Evolutionary conservation across 2,888 invertebrate species (phyloP), one percentile per base, ranked within the genome.

Genomic region (Nymphalis polychloros): DNA sequence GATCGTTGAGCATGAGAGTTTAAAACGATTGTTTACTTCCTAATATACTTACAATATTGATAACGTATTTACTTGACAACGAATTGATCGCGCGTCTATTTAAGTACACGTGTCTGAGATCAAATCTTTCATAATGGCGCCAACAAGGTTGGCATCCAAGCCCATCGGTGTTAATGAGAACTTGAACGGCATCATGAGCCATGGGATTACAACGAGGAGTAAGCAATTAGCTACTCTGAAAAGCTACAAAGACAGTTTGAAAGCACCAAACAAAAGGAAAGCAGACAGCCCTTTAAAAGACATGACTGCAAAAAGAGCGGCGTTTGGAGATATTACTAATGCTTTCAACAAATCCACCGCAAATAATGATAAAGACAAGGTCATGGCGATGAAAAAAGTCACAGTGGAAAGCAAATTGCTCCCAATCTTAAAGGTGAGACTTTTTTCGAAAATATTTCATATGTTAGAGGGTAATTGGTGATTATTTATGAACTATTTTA

Each of bases 261-360:
- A 94, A 81, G 84, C 90, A 31, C 91, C 94, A 65, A 93, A 93
- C 63, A 97, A 97, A 85, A 93, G 97, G 81, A 97, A 97, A 93
- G 97, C 97, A 1, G 94, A 94, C 73, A 97, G 97, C 67, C 97
- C 97, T 6, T 81, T 95, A 57, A 97, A 96, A 86, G 95, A 96
- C 82, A 94, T 94, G 75, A 94, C 93, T 63, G 94, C 95, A 7
- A 97, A 97, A 85, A 93, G 98, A 78, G 96, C 97, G 53, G 98
- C 97, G 4, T 94, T 98, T 81, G 97, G 96, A 71, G 97, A 98
- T 85, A 94, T 97, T 75, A 97, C 97, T 63, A 97, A 97, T 88
- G 95, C 95, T 73, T 86, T 90, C 75, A 88, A 90, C 78, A 93
- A 93, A 76, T 83, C 90, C 57, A 81, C 79, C 64, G 87, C 81